phyloP scores from a whole-genome alignment of 2,113 vertebrate species.

The Etheostoma spectabile region DNA sequence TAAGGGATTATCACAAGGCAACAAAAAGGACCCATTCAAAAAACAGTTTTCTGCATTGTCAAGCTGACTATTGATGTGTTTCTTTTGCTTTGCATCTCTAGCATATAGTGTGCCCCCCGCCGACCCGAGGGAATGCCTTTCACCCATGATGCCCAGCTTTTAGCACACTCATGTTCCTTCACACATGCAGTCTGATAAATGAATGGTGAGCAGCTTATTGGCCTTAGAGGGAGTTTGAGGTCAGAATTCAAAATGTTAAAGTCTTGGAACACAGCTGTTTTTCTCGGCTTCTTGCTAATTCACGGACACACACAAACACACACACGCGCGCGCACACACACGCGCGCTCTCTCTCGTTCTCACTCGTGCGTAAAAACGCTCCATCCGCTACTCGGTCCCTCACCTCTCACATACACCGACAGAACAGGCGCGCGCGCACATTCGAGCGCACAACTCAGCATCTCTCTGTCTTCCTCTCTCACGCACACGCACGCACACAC shows the following conservation, averaged over 20 bases:
- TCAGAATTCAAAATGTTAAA: neutral
- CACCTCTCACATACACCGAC: constrained; percentile 48
- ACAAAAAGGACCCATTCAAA: neutral
- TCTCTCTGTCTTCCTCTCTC: too few species aligned
- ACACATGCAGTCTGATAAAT: constrained; percentile 23
- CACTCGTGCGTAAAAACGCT: constrained; percentile 54
- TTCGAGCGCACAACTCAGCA: neutral
- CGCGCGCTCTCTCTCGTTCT: neutral
- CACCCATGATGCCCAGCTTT: constrained; percentile 43
- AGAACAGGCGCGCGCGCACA: constrained; percentile 6
- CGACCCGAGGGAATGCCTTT: constrained; percentile 3
- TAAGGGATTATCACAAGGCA: neutral
- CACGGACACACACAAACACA: neutral
- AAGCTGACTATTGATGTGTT: neutral
- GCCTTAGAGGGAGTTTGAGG: neutral
- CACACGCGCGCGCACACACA: neutral
- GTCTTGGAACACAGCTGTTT: neutral
- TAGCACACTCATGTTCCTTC: constrained; percentile 32
- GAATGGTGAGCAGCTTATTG: constrained; percentile 18
- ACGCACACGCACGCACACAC: neutral
- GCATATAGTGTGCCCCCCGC: neutral
- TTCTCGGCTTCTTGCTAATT: neutral
- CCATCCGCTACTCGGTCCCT: constrained; percentile 32
- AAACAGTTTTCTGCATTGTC: neutral
- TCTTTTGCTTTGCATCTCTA: neutral